A percentile compares a stretch with the other conserved stretches of the same genome.
These are phyloP conservation scores for Cygnus buccinator DNA, from an alignment of 2,113 vertebrate genomes.

Conservation along the genomic window DNA sequence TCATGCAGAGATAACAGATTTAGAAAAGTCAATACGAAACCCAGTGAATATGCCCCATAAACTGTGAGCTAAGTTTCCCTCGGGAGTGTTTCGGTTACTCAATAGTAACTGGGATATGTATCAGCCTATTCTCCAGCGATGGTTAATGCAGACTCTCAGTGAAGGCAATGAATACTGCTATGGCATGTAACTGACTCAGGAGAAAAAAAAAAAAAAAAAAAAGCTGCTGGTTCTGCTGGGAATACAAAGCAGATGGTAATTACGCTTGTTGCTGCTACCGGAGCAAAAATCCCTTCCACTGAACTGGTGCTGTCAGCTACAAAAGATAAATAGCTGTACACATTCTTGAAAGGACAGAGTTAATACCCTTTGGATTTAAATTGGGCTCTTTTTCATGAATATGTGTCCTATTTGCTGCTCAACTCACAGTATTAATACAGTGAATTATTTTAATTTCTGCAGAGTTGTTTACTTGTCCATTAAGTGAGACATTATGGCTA, in stretches of 20 bases:
- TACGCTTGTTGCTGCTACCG: too few species aligned
- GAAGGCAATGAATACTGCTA: not conserved
- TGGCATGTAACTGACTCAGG: not conserved
- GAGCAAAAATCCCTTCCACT: not conserved
- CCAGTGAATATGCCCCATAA: not conserved
- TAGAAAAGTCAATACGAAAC: not conserved
- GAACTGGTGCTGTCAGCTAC: not conserved
- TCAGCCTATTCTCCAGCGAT: not conserved
- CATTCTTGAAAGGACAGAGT: not conserved
- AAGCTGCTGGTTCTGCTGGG: not conserved
- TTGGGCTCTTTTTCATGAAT: not conserved
- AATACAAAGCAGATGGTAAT: not conserved
- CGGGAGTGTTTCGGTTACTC: not conserved
- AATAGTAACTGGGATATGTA: rapidly evolving
- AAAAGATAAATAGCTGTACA: not conserved
- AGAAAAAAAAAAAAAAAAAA: not conserved
- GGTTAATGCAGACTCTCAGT: not conserved
- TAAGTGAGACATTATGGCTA: not conserved
- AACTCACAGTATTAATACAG: not conserved
- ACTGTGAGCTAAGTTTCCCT: too few species aligned
- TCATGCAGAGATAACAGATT: not conserved
- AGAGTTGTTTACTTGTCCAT: not conserved
- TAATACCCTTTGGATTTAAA: not conserved
- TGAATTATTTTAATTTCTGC: not conserved
- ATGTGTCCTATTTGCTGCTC: not conserved